Base-by-base conservation (phyloP, 2,797 vertebrate species). In the Dendrocincla tyrannina region DNA sequence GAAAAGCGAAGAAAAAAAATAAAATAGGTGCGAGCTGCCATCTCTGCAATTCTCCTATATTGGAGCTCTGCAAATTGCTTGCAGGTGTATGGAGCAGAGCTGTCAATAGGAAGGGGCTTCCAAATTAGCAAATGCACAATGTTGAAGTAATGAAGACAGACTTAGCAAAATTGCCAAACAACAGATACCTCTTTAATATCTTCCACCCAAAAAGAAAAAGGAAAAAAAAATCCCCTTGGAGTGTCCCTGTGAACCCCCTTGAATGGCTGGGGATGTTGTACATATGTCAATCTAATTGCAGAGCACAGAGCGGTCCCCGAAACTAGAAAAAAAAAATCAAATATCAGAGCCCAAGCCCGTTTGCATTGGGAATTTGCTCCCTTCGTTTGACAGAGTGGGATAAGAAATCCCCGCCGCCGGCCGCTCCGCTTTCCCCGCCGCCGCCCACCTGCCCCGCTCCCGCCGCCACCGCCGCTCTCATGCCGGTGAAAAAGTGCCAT, bases 21-120 rank as follows among this genome's bases (percentile, higher is more conserved):
- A 99, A 99, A 98, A 98, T 98, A 98, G 97, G 98, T 98, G 98
- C 99, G 98, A 99, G 98, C 98, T 98, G 98, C 98, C 98, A 98
- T 99, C 98, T 98, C 98, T 98, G 98, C 98, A 98, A 98, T 98
- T 98, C 98, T 98, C 98, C 97, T 98, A 98, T 98, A 98, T 98
- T 98, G 98, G 98, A 98, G 99, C 98, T 96, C 98, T 97, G 98
- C 98, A 99, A 99, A 99, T 99, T 99, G 99, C 99, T 99, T 99
- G 99, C 99, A 99, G 99, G 99, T 99, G 99, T 99, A 99, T 98
- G 98, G 98, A 98, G 98, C 97, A 97, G 98, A 98, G 98, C 98
- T 98, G 98, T 99, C 99, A 99, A 98, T 98, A 98, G 98, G 98
- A 98, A 98, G 98, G 98, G 98, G 97, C 98, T 98, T 98, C 98